Percentiles rank a stretch among this genome's conserved stretches.
Evolutionary conservation across 2,797 vertebrate species (phyloP).

Genomic region (Gobionotothen gibberifrons): DNA sequence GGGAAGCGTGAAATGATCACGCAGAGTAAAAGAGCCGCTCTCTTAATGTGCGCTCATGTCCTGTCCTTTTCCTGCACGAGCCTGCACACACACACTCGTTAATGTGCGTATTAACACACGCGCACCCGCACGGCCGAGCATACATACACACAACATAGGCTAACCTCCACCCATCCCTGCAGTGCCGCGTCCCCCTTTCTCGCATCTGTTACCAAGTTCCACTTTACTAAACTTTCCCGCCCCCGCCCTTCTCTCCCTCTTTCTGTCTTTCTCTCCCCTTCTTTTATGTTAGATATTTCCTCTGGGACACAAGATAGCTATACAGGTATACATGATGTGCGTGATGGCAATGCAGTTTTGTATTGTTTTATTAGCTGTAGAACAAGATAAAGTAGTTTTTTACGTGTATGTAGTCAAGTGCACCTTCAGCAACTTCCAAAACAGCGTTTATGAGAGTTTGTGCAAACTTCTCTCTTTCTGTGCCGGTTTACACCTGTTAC

Average conservation of each 20-base stretch:
- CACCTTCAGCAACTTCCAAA: not conserved
- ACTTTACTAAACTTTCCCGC: constrained; percentile 79
- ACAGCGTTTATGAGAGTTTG: constrained; percentile 4
- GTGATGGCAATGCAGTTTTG: constrained; percentile 17
- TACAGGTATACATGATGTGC: constrained; percentile 19
- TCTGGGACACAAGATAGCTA: constrained; percentile 20
- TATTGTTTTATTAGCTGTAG: not conserved
- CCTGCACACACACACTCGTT: constrained; percentile 48
- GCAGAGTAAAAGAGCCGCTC: constrained; percentile 90
- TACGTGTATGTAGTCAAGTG: not conserved
- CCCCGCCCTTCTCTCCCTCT: constrained; percentile 41
- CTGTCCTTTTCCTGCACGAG: constrained; percentile 76
- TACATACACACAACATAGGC: constrained; percentile 68
- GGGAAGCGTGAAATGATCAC: constrained; percentile 98
- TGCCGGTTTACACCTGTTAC: constrained; percentile 61
- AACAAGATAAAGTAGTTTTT: not conserved
- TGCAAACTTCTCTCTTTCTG: constrained; percentile 30
- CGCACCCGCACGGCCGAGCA: constrained; percentile 20
- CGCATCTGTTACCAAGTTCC: constrained; percentile 85
- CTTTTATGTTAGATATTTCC: constrained; percentile 56
- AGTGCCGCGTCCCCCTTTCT: constrained; percentile 82
- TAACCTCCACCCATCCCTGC: constrained; percentile 80
- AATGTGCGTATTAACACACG: constrained; percentile 19
- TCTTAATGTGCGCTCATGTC: constrained; percentile 95
- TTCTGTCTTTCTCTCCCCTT: constrained; percentile 21